These are phyloP conservation scores for Drosophila rufa DNA, from an alignment of 1,140 invertebrate species.

Conservation along the genomic window DNA sequence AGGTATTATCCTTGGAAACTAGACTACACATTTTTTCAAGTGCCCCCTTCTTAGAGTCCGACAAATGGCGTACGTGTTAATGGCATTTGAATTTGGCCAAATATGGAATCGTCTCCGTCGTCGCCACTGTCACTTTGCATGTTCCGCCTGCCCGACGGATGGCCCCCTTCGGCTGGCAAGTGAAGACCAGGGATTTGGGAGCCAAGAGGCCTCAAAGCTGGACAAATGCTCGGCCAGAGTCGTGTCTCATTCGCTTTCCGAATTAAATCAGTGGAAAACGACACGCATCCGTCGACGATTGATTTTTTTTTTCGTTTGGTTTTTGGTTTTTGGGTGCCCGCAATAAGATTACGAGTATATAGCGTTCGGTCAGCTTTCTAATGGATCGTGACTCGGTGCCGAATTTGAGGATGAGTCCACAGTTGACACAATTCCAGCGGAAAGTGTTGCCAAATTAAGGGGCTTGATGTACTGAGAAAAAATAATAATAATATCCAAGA, in stretches of 20 bases:
- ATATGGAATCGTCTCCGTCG: conserved; percentile 72
- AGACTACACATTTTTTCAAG: conserved; percentile 1
- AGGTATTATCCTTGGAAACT: background rate
- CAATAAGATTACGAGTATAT: conserved; percentile 44
- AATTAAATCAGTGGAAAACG: conserved; percentile 61
- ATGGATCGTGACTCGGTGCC: conserved; percentile 66
- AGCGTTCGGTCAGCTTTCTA: conserved; percentile 65
- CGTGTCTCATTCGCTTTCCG: conserved; percentile 62
- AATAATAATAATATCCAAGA: background rate
- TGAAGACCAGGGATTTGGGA: conserved; percentile 43
- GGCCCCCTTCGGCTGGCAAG: conserved; percentile 34
- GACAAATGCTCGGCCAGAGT: conserved; percentile 62
- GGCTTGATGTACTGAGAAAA: conserved; percentile 5
- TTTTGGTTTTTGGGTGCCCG: conserved; percentile 25
- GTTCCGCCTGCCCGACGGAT: conserved; percentile 41
- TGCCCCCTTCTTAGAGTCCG: conserved; percentile 29
- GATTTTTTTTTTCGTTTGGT: conserved; percentile 11
- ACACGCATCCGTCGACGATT: conserved; percentile 67
- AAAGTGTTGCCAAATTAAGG: conserved; percentile 32
- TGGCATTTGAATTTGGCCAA: conserved; percentile 84
- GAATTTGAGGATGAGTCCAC: conserved; percentile 59
- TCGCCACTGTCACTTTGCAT: conserved; percentile 76
- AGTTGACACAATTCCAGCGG: conserved; percentile 61
- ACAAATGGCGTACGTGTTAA: conserved; percentile 84
- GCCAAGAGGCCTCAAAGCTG: conserved; percentile 34